Base-by-base conservation (phyloP, 2,888 invertebrate species). In the Atrina japonica region DNA sequence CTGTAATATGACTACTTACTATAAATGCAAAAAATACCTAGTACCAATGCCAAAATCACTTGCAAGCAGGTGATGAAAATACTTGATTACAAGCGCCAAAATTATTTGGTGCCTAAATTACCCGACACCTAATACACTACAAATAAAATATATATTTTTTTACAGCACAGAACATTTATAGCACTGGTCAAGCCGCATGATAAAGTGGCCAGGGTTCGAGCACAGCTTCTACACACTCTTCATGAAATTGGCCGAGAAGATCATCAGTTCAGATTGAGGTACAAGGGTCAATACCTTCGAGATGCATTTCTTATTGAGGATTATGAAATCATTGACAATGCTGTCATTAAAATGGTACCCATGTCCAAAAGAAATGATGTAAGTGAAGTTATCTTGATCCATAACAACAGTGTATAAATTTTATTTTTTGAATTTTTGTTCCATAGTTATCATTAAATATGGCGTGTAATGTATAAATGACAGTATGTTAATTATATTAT, bases 111-210 rank as follows among this genome's bases (percentile, higher is more conserved):
- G n/a, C n/a, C n/a, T n/a, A n/a, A n/a, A n/a, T n/a, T n/a, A n/a
- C n/a, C n/a, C n/a, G n/a, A n/a, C n/a, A n/a, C n/a, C n/a, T n/a
- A n/a, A n/a, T n/a, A n/a, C n/a, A n/a, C n/a, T n/a, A n/a, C n/a
- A n/a, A n/a, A n/a, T n/a, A n/a, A n/a, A n/a, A n/a, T n/a, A n/a
- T n/a, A n/a, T n/a, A n/a, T 47, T 47, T 49, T 41, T 47, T 80
- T 81, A 25, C 79, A 89, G 89, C 79, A 80, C 66, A 86, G 87
- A 66, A 87, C 88, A 21, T 89, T 89, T 83, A 82, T 88, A 21
- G 79, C 86, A 16, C 74, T 86, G 25, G 85, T 85, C 3, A 73
- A 80, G n/a, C 79, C 78, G 6, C 72, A 72, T 45, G 87, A 88
- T 61, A 86, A 82, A 30, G 73, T 89, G 16, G 89, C 88, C 23